Base-by-base conservation (phyloP, 2,797 vertebrate genomes). In the Cyprinella venusta region DNA sequence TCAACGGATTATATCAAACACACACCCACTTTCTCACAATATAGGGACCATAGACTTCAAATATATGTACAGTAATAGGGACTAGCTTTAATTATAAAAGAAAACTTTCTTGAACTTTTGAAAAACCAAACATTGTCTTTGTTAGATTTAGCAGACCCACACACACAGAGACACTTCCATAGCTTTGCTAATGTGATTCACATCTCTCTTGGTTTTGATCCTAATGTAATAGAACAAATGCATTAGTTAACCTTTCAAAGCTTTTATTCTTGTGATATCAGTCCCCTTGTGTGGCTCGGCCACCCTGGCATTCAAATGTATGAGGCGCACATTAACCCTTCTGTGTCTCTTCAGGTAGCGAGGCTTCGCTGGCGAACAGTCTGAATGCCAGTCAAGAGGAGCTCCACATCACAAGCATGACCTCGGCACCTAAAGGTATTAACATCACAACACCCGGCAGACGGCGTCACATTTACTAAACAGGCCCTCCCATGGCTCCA, bases 361-460 rank as follows among this genome's bases (percentile, higher is more conserved):
- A 94, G 86, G 90, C 92, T 21, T 95, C 95, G 86, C 90, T 92
- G 84, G 93, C 91, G 83, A 95, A 94, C 92, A 95, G 94, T 89
- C 86, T 95, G 89, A 95, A 93, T 88, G 87, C 92, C 85, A 96
- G 95, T 59, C 93, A 95, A 88, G 95, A 96, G 90, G 94, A 96
- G 91, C 93, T 96, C 61, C 91, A 92, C 93, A 93, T 91, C 81
- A 90, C 93, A 88, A 92, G 93, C 86, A 80, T 91, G 86, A 91
- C 77, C 18, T 83, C 84, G 86, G 88, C 90, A 85, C 84, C 87
- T 30, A 95, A 94, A 94, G 94, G 94, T 95, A 94, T 87, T 63
- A 81, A 82, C 80, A 69, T 88, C 65, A 83, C 75, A 69, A 89
- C 90, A 90, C 67, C 82, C 90, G 38, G 6, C 10, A 84, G 84